Percentiles rank a stretch among this genome's conserved stretches.
These are phyloP conservation scores for Falco rusticolus DNA, from an alignment of 2,797 vertebrate species.

Conservation along the genomic window DNA sequence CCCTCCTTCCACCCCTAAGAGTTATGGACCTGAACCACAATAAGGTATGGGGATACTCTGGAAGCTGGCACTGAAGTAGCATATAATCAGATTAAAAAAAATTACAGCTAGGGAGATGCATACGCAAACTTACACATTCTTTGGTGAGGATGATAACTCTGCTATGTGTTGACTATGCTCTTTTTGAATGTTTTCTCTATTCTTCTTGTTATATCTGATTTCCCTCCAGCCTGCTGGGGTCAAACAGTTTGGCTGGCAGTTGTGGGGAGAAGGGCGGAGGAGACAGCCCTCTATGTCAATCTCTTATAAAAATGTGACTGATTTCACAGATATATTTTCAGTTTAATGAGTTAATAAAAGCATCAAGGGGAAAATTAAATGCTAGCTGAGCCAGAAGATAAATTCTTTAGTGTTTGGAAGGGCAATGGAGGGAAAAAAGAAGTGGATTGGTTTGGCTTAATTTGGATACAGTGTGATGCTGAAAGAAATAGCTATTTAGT, in stretches of 20 bases:
- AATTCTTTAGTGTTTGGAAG: not conserved
- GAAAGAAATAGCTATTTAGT: not conserved
- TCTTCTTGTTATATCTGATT: not conserved
- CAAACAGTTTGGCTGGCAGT: not conserved
- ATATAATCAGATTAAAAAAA: not conserved
- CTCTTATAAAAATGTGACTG: not conserved
- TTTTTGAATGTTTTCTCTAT: not conserved
- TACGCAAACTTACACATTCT: rapidly evolving
- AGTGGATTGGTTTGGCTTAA: not conserved
- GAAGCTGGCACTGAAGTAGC: not conserved
- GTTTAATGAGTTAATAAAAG: not conserved
- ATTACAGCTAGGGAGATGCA: not conserved
- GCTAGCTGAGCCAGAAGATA: not conserved
- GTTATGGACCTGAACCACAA: not conserved
- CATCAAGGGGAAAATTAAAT: not conserved
- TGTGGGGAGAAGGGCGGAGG: not conserved
- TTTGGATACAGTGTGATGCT: not conserved
- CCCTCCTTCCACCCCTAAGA: not conserved
- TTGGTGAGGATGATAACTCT: not conserved
- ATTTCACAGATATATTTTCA: not conserved
- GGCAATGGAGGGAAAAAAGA: not conserved
- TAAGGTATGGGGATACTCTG: not conserved
- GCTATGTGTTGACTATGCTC: rapidly evolving
- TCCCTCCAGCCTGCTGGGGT: not conserved
- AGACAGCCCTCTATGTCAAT: not conserved